Evolutionary conservation across 2,113 vertebrate species (phyloP).

Genomic region (Bubo blakistoni): DNA sequence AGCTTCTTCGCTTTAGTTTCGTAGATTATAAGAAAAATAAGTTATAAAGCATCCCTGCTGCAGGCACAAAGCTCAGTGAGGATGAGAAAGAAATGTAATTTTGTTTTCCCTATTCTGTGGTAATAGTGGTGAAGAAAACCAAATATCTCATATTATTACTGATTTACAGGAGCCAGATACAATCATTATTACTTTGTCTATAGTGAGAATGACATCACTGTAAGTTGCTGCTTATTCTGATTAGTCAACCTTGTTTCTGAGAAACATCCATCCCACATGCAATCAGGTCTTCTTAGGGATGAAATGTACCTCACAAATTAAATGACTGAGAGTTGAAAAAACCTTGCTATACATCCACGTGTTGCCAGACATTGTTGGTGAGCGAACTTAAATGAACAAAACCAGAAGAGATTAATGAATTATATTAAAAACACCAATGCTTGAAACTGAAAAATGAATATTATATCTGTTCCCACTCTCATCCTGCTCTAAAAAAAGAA

Average conservation of each 20-base stretch:
- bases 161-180: background rate
- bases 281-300: background rate
- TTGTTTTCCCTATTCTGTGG: background rate
- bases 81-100: background rate
- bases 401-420: background rate
- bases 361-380: background rate
- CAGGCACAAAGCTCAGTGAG: background rate
- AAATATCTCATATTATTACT: background rate
- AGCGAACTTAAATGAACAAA: background rate
- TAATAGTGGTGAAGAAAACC: background rate
- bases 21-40: background rate
- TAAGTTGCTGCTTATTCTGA: background rate
- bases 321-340: background rate
- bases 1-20: background rate
- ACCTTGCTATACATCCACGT: background rate
- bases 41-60: background rate
- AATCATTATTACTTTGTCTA: background rate
- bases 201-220: background rate
- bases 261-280: background rate
- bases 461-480: background rate
- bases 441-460: background rate
- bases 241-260: constrained; percentile 6
- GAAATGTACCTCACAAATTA: background rate
- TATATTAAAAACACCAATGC: background rate
- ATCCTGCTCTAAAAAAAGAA: background rate